Conservation (phyloP, 2,113 vertebrate genomes). For the Oncorhynchus nerka region DNA sequence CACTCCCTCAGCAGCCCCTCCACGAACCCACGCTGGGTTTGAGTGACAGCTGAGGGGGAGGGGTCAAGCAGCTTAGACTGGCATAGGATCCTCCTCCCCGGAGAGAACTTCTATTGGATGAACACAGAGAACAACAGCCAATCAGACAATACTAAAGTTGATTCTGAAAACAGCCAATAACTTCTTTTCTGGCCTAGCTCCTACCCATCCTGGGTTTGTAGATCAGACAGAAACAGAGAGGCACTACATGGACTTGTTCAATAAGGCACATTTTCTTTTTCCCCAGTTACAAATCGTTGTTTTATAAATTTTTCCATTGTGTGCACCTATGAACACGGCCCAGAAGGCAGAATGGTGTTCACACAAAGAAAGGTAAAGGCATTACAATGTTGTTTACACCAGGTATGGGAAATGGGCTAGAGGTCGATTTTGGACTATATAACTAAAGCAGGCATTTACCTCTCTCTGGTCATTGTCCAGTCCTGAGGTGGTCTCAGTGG, state of each 20-base stretch:
- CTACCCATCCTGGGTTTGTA: too few species aligned
- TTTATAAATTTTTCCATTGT: too few species aligned
- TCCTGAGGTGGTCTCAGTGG: conserved; percentile 69
- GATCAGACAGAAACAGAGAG: too few species aligned
- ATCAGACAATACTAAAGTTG: too few species aligned
- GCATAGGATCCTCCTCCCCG: conserved; percentile 84
- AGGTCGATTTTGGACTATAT: conserved; percentile 1
- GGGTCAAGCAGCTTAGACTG: conserved; percentile 92
- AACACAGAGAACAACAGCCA: conserved; percentile 27
- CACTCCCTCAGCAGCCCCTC: conserved; percentile 94
- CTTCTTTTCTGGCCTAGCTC: too few species aligned
- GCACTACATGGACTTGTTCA: too few species aligned
- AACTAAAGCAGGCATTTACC: conserved; percentile 62
- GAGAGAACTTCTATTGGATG: conserved; percentile 85
- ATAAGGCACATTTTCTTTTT: too few species aligned
- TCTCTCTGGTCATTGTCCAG: conserved; percentile 87
- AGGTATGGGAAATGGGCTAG: not conserved
- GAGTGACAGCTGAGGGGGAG: conserved; percentile 87
- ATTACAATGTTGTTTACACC: not conserved
- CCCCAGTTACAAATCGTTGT: too few species aligned
- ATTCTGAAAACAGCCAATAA: too few species aligned
- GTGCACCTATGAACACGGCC: too few species aligned
- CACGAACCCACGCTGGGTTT: conserved; percentile 94
- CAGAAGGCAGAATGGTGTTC: too few species aligned
- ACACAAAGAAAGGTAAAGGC: not conserved